Evolutionary conservation across 2,113 vertebrate genomes (phyloP).

Genomic region (Crotalus helleri): DNA sequence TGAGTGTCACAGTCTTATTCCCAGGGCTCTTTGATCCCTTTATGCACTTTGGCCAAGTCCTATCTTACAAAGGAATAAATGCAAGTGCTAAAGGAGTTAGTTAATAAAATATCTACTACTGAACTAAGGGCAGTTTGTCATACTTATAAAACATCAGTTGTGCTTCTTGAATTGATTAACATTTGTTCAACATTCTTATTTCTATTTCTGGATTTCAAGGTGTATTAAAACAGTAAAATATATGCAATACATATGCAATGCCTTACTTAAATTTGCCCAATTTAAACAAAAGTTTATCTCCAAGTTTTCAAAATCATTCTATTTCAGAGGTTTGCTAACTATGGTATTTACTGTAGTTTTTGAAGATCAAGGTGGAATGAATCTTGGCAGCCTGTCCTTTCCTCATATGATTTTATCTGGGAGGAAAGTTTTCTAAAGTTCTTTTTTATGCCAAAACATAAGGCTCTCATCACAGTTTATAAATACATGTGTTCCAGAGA

Average conservation of each 20-base stretch:
- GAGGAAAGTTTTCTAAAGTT: background rate
- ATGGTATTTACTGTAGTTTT: background rate
- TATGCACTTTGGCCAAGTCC: background rate
- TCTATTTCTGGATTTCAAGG: constrained; percentile 14
- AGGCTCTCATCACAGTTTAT: background rate
- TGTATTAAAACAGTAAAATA: background rate
- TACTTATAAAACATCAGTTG: background rate
- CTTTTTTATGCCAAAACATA: background rate
- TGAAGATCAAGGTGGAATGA: background rate
- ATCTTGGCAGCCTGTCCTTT: background rate
- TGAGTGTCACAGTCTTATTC: background rate
- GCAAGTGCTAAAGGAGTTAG: background rate
- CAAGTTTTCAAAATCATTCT: background rate
- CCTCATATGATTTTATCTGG: too few relatives aligned
- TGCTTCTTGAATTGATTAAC: background rate
- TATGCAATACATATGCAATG: background rate
- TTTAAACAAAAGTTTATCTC: background rate
- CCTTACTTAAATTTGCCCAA: background rate
- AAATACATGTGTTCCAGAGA: background rate
- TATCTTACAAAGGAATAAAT: background rate
- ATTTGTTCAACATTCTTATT: background rate
- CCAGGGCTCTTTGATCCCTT: background rate
- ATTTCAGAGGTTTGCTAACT: background rate
- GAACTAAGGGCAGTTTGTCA: background rate
- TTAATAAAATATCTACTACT: background rate